Conservation (phyloP, 2,888 invertebrate species). For the Teleiodes luculella region DNA sequence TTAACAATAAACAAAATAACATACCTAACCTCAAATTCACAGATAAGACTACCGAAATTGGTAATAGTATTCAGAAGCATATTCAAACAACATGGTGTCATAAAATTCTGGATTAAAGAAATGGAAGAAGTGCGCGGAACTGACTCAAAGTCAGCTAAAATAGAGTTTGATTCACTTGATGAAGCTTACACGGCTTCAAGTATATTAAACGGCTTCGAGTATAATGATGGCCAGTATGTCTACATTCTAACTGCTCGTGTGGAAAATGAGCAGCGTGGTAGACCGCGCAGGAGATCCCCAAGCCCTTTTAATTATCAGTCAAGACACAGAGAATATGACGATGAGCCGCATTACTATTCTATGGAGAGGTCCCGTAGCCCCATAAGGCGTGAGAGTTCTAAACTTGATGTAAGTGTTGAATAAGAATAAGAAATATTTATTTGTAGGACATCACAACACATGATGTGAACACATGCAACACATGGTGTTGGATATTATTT, state of each 20-base stretch:
- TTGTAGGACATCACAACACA: too few species aligned
- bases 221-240: not conserved
- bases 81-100: not conserved
- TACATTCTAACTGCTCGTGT: not conserved
- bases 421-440: too few species aligned
- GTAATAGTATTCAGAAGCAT: not conserved
- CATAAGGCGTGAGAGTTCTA: slow-evolving; percentile 7
- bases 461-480: too few species aligned
- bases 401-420: slow-evolving; percentile 26
- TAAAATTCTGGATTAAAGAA: slow-evolving; percentile 9
- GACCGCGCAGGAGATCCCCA: not conserved
- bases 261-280: not conserved
- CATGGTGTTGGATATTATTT: too few species aligned
- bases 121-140: slow-evolving; percentile 5
- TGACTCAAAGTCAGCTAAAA: not conserved
- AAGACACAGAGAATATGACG: not conserved
- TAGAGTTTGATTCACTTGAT: not conserved
- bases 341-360: not conserved
- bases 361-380: slow-evolving; percentile 5
- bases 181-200: not conserved
- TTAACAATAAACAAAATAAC: not conserved
- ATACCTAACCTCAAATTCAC: slow-evolving; percentile 9
- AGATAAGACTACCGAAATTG: not conserved
- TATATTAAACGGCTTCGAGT: not conserved
- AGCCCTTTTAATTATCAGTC: not conserved